Base-by-base conservation (phyloP, 1,140 invertebrate genomes). In the Nebria ingens region DNA sequence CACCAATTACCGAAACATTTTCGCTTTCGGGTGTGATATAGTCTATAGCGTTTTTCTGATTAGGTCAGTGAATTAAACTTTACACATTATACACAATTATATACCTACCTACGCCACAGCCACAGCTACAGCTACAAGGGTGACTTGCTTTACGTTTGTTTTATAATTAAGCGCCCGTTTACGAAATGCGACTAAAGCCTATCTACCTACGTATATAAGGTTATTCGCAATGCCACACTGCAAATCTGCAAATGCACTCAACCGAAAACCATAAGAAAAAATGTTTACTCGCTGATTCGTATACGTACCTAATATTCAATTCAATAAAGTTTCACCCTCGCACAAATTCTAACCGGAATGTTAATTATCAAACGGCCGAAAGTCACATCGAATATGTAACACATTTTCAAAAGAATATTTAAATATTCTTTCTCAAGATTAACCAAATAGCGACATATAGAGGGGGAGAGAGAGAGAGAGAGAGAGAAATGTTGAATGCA, bases 11-110 rank as follows among this genome's bases (percentile, higher is more conserved):
- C n/a, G 25, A 9, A 9, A n/a, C n/a, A 34, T 34, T 34, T 9
- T 34, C 25, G 25, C 6, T 34, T 34, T 9, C 25, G 6, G 25
- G 25, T n/a, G n/a, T n/a, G n/a, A n/a, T n/a, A n/a, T n/a, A n/a
- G n/a, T n/a, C n/a, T n/a, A n/a, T n/a, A n/a, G n/a, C 51, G 21
- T 54, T 54, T 54, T 54, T 54, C 25, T 29, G 53, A 54, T 54
- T 54, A 54, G 53, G 53, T 54, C 53, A 54, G 53, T 54, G 53
- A 54, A 34, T 54, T 54, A 54, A 54, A 29, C 53, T 54, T 54
- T 54, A 54, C 53, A 54, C 34, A 54, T 38, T 54, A 40, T 52
- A 25, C 23, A 21, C n/a, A n/a, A n/a, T n/a, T n/a, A n/a, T n/a
- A n/a, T n/a, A n/a, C n/a, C n/a, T n/a, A n/a, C n/a, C n/a, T n/a